Percentiles rank a stretch among this genome's conserved stretches.
Conservation (phyloP, 2,797 vertebrate species). For the Monodelphis domestica region DNA sequence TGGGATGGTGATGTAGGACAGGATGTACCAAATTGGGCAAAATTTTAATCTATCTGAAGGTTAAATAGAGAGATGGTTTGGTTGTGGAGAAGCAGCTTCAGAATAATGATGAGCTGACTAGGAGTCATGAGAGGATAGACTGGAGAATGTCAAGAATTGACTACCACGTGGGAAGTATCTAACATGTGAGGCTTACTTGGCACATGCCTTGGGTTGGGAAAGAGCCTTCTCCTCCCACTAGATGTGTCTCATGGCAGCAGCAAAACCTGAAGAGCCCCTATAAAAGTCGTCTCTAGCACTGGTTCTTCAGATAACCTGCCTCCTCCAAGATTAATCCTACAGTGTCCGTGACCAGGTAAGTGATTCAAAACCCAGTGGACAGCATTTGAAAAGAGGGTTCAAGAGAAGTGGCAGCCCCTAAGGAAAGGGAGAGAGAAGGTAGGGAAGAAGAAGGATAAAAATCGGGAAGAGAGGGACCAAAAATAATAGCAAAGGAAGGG, state of each 20-base stretch:
- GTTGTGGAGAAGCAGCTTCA: not conserved
- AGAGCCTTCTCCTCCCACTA: not conserved
- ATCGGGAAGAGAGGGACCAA: not conserved
- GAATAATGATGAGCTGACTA: not conserved
- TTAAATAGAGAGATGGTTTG: not conserved
- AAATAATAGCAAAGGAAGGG: not conserved
- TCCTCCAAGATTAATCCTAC: not conserved
- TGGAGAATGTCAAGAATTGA: not conserved
- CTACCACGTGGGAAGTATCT: not conserved
- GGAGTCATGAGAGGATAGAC: not conserved
- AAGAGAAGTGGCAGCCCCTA: not conserved
- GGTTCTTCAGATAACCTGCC: not conserved
- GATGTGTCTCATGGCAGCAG: not conserved
- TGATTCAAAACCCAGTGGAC: not conserved
- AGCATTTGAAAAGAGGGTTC: too few relatives aligned
- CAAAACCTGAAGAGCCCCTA: not conserved
- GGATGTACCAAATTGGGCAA: not conserved
- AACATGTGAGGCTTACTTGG: not conserved
- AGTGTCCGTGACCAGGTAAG: conserved; percentile 8
- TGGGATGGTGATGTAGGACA: not conserved
- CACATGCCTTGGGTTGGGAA: not conserved
- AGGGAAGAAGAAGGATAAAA: not conserved
- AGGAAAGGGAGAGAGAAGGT: not conserved
- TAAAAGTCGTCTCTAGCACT: not conserved
- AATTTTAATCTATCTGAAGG: not conserved